Conservation (phyloP, 2,797 vertebrate genomes). For the Pangasius sanitwongsei region DNA sequence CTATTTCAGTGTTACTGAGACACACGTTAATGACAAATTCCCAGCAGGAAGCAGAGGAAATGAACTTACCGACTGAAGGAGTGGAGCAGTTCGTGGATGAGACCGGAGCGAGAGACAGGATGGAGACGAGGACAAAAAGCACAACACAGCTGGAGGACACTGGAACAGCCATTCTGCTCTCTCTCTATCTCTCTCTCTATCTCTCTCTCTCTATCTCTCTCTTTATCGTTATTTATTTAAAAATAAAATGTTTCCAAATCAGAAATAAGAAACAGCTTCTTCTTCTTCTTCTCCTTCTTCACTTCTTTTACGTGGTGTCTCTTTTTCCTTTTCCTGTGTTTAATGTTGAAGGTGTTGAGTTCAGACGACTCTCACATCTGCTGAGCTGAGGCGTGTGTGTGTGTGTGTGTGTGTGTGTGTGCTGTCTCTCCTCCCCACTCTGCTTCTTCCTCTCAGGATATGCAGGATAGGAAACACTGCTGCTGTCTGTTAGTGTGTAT, state of each 20-base stretch:
- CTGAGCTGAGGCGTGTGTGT: background rate
- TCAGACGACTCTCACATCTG: background rate
- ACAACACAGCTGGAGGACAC: background rate
- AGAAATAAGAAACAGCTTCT: background rate
- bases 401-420: background rate
- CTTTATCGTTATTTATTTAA: background rate
- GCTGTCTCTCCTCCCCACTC: background rate
- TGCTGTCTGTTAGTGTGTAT: background rate
- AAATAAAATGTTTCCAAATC: background rate
- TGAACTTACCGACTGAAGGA: background rate
- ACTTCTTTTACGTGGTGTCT: background rate
- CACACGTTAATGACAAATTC: background rate
- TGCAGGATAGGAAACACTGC: background rate
- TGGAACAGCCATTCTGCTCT: background rate
- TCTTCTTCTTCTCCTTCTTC: background rate
- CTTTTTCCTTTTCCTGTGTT: background rate
- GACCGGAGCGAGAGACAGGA: background rate
- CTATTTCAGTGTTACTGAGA: background rate
- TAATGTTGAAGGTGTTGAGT: background rate
- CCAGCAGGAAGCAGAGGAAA: background rate
- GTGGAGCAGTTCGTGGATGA: background rate
- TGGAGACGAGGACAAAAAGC: background rate
- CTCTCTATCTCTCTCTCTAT: background rate
- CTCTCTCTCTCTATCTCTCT: background rate
- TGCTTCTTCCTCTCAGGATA: conserved; percentile 3